phyloP scores from a whole-genome alignment of 2,113 vertebrate species.

The Asarcornis scutulata region DNA sequence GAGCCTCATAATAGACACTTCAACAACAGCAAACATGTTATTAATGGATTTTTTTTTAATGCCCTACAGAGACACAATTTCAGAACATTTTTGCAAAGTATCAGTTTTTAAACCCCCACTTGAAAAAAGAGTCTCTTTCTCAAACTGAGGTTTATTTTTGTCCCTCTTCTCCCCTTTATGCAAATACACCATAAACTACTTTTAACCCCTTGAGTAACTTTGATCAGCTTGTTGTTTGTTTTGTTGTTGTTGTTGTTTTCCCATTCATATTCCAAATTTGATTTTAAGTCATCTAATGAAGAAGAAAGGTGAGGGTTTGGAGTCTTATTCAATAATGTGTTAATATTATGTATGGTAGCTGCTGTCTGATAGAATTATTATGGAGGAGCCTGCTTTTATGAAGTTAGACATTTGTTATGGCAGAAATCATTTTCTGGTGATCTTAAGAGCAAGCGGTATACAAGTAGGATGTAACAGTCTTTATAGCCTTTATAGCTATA shows the following conservation, averaged over 20 bases:
- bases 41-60: slow-evolving; percentile 67
- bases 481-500: not conserved
- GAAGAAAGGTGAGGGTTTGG: not conserved
- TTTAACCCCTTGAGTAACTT: slow-evolving; percentile 27
- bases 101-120: slow-evolving; percentile 35
- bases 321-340: not conserved
- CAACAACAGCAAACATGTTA: slow-evolving; percentile 62
- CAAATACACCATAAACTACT: not conserved
- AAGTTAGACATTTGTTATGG: not conserved
- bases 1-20: slow-evolving; percentile 60
- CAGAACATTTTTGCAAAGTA: slow-evolving; percentile 57
- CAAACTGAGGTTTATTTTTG: not conserved
- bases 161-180: not conserved
- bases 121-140: not conserved
- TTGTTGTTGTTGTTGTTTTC: not conserved
- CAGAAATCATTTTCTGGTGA: not conserved
- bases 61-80: slow-evolving; percentile 63
- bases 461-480: not conserved
- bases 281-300: not conserved
- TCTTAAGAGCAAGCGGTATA: not conserved
- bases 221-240: not conserved
- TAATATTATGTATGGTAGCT: not conserved
- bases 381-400: not conserved
- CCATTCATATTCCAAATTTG: not conserved
- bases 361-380: not conserved